These are phyloP conservation scores for Prorops nasuta DNA, from an alignment of 1,140 invertebrate genomes.

Conservation along the genomic window DNA sequence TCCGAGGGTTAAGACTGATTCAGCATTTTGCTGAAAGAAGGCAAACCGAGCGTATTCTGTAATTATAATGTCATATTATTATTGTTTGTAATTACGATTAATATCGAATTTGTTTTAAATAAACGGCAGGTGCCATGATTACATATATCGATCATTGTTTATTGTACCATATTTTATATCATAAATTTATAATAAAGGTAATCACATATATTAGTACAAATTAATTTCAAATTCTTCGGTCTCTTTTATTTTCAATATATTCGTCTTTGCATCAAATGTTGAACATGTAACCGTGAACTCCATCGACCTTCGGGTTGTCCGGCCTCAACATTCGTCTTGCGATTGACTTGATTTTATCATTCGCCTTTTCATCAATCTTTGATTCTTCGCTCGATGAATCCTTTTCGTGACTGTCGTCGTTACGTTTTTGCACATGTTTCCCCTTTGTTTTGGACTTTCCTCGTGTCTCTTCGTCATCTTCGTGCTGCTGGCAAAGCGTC, in stretches of 20 bases:
- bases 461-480: too few species aligned
- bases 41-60: slow-evolving; percentile 42
- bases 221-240: not conserved
- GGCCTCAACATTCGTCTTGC: too few species aligned
- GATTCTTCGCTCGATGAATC: too few species aligned
- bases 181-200: not conserved
- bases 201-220: not conserved
- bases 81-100: slow-evolving; percentile 48
- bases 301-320: too few species aligned
- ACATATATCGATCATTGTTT: slow-evolving; percentile 15
- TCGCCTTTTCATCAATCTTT: too few species aligned
- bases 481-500: too few species aligned
- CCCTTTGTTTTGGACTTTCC: too few species aligned
- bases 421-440: too few species aligned
- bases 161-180: not conserved
- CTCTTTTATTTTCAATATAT: not conserved
- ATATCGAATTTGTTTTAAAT: slow-evolving; percentile 49
- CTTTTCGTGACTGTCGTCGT: too few species aligned
- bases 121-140: slow-evolving; percentile 52
- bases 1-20: slow-evolving; percentile 48
- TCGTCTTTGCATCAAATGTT: too few species aligned
- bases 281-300: too few species aligned
- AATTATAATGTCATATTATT: slow-evolving; percentile 39
- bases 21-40: slow-evolving; percentile 31
- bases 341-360: too few species aligned